A percentile compares a stretch with the other conserved stretches of the same genome.
phyloP scores from a whole-genome alignment of 1,140 invertebrate genomes.

The Drosophila teissieri region DNA sequence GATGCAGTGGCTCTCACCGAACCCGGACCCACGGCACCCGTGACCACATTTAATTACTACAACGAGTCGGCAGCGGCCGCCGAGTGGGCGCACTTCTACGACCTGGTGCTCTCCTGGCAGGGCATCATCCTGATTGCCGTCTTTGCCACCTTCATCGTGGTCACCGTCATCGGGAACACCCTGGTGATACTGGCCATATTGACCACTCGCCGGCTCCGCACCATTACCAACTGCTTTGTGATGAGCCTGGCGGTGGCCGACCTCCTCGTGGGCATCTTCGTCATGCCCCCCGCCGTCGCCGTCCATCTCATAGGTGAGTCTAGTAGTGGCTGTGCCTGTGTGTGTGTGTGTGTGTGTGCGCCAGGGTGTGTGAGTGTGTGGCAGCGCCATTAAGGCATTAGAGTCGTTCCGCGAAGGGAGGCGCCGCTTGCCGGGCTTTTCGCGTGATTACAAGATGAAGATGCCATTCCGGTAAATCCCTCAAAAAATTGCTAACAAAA shows the following conservation, averaged over 20 bases:
- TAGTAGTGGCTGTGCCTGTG: neutral
- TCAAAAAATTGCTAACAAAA: conserved; percentile 49
- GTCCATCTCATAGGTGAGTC: conserved; percentile 88
- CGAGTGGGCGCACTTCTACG: conserved; percentile 81
- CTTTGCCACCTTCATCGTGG: conserved; percentile 87
- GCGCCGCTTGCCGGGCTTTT: conserved; percentile 34
- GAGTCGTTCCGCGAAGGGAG: conserved; percentile 34
- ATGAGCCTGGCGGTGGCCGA: conserved; percentile 96
- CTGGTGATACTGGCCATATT: conserved; percentile 95
- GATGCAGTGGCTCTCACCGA: conserved; percentile 29
- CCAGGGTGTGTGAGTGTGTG: neutral
- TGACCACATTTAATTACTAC: conserved; percentile 66
- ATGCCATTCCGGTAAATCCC: conserved; percentile 50
- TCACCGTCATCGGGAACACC: conserved; percentile 92
- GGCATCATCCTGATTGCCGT: conserved; percentile 83
- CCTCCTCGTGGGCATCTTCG: conserved; percentile 95
- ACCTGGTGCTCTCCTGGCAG: conserved; percentile 79
- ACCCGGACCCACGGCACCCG: conserved; percentile 23
- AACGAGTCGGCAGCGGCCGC: conserved; percentile 74
- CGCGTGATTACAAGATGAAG: conserved; percentile 52
- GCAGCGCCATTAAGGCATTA: conserved; percentile 32
- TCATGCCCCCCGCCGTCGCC: conserved; percentile 96
- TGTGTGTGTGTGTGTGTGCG: neutral
- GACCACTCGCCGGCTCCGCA: conserved; percentile 94
- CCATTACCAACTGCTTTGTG: conserved; percentile 97